A percentile compares a stretch with the other conserved stretches of the same genome.
phyloP scores from a whole-genome alignment of 2,888 invertebrate genomes.

The Coelopa pilipes region DNA sequence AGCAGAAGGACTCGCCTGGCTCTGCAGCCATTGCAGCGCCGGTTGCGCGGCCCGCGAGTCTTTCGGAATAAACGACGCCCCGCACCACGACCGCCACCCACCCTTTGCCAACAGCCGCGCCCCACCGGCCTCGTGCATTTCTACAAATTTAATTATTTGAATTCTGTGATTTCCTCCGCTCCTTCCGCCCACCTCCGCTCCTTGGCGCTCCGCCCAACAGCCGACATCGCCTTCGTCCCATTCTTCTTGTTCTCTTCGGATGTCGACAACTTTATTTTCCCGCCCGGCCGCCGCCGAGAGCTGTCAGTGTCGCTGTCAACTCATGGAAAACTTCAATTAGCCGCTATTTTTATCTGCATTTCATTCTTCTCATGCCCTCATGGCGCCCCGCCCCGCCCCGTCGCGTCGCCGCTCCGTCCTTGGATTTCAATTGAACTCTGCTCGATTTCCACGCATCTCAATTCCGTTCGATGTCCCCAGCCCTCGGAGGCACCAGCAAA shows the following conservation, averaged over 20 bases:
- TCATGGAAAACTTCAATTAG: constrained; percentile 16
- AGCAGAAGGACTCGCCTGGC: no score
- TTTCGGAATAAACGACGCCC: no score
- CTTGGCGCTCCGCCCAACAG: not conserved
- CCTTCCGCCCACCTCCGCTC: no score
- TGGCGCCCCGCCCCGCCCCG: no score
- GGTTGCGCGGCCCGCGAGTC: no score
- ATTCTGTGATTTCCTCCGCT: no score
- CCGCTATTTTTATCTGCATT: not conserved
- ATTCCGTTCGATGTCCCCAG: constrained; percentile 7
- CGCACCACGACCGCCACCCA: no score
- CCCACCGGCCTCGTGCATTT: no score
- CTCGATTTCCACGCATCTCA: constrained; percentile 15
- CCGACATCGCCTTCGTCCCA: not conserved
- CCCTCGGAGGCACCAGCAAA: no score
- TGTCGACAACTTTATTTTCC: not conserved
- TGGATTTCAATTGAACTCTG: not conserved
- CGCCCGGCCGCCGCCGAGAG: not conserved
- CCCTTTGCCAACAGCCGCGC: no score
- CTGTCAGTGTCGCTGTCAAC: not conserved
- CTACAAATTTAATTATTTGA: no score
- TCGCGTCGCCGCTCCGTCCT: not conserved
- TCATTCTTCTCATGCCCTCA: not conserved
- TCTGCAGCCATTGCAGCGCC: no score
- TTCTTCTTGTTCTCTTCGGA: not conserved